Evolutionary conservation across 2,888 invertebrate genomes (phyloP).

Genomic region (Eremobia ochroleuca): DNA sequence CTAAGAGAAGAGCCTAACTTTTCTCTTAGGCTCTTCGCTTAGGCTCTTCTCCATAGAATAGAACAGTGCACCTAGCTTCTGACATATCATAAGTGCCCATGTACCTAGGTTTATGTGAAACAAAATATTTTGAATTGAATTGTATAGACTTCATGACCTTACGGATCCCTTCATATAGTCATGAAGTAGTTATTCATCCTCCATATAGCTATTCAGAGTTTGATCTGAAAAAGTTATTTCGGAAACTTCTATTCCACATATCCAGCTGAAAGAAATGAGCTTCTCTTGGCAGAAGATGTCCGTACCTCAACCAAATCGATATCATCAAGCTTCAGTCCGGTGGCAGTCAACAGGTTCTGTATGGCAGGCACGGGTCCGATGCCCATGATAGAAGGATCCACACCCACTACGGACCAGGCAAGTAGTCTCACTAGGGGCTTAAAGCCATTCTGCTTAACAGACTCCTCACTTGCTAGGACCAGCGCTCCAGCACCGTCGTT

Average conservation of each 20-base stretch:
- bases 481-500: conserved; percentile 98
- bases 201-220: not conserved
- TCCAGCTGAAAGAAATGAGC: not conserved
- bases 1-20: too few relatives aligned
- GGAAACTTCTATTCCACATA: not conserved
- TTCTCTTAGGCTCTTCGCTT: too few relatives aligned
- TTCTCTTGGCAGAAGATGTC: not conserved
- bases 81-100: too few relatives aligned
- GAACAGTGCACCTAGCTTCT: not conserved
- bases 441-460: conserved; percentile 93
- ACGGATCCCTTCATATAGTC: not conserved
- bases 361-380: conserved; percentile 99
- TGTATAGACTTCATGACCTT: not conserved
- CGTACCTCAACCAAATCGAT: conserved; percentile 97
- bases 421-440: conserved; percentile 97
- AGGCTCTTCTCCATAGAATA: too few relatives aligned
- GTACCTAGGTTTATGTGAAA: not conserved
- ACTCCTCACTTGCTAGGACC: conserved; percentile 97
- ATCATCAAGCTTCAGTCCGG: conserved; percentile 95
- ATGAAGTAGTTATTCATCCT: too few relatives aligned
- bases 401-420: conserved; percentile 97
- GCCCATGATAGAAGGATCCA: conserved; percentile 99
- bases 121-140: not conserved
- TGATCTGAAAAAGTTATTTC: not conserved
- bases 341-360: conserved; percentile 94